Conservation (phyloP, 2,113 vertebrate genomes). For the Dromiciops gliroides region DNA sequence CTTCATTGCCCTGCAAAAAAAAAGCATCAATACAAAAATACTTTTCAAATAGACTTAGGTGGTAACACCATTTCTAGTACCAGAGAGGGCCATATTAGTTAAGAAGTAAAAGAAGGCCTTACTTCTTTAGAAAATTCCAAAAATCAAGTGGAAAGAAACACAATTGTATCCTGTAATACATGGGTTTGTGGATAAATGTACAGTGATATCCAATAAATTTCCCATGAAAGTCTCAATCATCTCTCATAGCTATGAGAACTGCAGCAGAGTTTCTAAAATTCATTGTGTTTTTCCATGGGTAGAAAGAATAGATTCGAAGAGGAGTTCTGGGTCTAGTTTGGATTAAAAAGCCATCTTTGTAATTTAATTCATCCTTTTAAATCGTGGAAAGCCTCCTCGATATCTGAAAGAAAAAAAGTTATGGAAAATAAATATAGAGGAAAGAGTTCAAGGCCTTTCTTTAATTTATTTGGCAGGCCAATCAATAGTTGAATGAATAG, state of each 20-base stretch:
- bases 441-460: neutral
- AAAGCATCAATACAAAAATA: neutral
- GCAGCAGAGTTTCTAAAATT: slow-evolving; percentile 27
- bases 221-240: slow-evolving; percentile 11
- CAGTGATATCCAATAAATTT: neutral
- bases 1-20: no score
- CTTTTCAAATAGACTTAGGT: neutral
- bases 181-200: neutral
- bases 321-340: slow-evolving; percentile 19
- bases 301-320: neutral
- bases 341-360: slow-evolving; percentile 8
- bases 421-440: slow-evolving; percentile 43
- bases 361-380: slow-evolving; percentile 16
- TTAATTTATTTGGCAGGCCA: neutral
- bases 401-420: slow-evolving; percentile 27
- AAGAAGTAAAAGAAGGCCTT: neutral
- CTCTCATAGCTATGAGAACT: slow-evolving; percentile 5
- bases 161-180: neutral
- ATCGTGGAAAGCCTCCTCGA: slow-evolving; percentile 29
- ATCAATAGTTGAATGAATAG: neutral
- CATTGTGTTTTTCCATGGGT: neutral
- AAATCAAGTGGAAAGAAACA: neutral
- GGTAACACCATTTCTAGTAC: neutral
- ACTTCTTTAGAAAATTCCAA: neutral
- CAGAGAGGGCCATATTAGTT: neutral